These are phyloP conservation scores for Morpho achilles DNA, from an alignment of 2,888 invertebrate species.

Conservation along the genomic window DNA sequence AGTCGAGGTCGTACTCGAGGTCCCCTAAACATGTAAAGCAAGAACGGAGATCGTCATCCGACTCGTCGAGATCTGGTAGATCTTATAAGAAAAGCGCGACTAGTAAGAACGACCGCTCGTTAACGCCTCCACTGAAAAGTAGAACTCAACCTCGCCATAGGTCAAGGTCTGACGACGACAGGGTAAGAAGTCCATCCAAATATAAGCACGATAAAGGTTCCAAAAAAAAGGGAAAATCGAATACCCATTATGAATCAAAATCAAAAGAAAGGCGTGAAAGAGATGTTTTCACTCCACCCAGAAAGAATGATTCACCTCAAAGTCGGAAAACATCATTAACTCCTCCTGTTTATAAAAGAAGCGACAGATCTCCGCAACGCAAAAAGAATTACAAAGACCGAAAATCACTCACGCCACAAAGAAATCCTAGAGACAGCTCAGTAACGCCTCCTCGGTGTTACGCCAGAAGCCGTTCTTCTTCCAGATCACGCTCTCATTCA, in stretches of 20 bases:
- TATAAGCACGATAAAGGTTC: slow-evolving; percentile 25
- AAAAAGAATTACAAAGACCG: slow-evolving; percentile 42
- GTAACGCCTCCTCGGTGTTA: slow-evolving; percentile 67
- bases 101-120: slow-evolving; percentile 38
- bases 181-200: slow-evolving; percentile 37
- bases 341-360: slow-evolving; percentile 46
- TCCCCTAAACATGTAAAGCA: slow-evolving; percentile 29
- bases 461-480: slow-evolving; percentile 47
- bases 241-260: slow-evolving; percentile 43
- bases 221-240: slow-evolving; percentile 36
- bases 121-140: slow-evolving; percentile 44
- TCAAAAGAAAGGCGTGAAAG: slow-evolving; percentile 37
- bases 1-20: slow-evolving; percentile 52
- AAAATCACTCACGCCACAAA: slow-evolving; percentile 40
- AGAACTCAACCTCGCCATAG: slow-evolving; percentile 39
- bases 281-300: slow-evolving; percentile 42
- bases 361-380: slow-evolving; percentile 44
- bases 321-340: slow-evolving; percentile 41
- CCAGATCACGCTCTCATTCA: slow-evolving; percentile 52
- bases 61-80: slow-evolving; percentile 50
- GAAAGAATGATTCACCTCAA: slow-evolving; percentile 41
- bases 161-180: slow-evolving; percentile 38
- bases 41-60: slow-evolving; percentile 36
- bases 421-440: slow-evolving; percentile 51
- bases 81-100: slow-evolving; percentile 44